These are phyloP conservation scores for Acrocephalus scirpaceus DNA, from an alignment of 2,797 vertebrate genomes.

Conservation along the genomic window DNA sequence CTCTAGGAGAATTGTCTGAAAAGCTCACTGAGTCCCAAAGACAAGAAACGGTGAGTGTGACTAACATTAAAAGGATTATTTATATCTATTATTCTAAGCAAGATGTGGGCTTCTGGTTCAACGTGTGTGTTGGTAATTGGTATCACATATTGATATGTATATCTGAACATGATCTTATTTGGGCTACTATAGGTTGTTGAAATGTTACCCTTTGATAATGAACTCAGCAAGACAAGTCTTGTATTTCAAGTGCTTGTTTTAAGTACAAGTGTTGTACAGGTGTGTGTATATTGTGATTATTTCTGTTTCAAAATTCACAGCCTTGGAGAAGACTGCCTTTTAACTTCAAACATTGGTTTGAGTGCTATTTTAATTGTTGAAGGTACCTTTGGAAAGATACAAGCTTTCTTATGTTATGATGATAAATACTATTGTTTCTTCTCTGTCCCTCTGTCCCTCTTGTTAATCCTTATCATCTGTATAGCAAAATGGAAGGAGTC, in stretches of 20 bases:
- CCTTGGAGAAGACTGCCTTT: background rate
- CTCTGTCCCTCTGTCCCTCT: background rate
- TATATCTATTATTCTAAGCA: background rate
- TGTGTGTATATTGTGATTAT: background rate
- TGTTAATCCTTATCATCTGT: background rate
- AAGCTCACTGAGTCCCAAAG: constrained; percentile 80
- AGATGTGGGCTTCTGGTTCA: background rate
- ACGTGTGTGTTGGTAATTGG: background rate
- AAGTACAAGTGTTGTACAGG: constrained; percentile 14
- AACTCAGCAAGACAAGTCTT: background rate
- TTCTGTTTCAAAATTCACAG: constrained; percentile 10
- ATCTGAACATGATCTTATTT: background rate
- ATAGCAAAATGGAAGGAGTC: background rate
- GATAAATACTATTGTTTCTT: background rate
- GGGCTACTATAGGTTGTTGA: background rate
- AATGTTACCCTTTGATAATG: background rate
- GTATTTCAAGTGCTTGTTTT: background rate
- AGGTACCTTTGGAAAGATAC: constrained; percentile 30
- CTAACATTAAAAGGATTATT: background rate
- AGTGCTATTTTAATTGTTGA: background rate
- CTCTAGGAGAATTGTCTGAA: constrained; percentile 84
- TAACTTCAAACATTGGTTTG: background rate
- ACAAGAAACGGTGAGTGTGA: constrained; percentile 84
- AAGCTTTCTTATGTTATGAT: background rate
- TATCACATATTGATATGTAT: background rate